These are phyloP conservation scores for Sebastes hubbsi DNA, from an alignment of 2,797 vertebrate genomes.

Conservation along the genomic window DNA sequence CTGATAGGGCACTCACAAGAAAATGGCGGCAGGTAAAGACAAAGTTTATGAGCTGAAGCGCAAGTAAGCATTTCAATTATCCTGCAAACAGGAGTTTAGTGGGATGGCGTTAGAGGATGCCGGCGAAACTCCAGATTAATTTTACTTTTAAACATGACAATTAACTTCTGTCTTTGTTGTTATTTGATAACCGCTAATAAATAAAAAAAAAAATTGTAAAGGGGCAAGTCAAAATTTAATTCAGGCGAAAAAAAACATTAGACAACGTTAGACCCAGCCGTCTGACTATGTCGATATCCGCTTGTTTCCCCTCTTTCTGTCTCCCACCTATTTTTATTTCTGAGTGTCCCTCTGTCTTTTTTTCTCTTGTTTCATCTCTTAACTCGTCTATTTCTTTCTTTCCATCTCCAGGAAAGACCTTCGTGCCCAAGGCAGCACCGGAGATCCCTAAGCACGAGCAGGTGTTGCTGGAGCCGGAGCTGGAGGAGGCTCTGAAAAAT, in stretches of 20 bases:
- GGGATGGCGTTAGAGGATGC: too few species aligned
- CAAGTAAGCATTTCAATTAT: too few species aligned
- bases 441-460: conserved; percentile 88
- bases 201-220: background rate
- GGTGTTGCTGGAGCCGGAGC: conserved; percentile 92
- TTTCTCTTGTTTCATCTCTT: background rate
- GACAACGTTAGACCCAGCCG: too few species aligned
- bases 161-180: background rate
- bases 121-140: too few species aligned
- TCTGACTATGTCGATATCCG: too few species aligned
- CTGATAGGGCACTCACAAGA: too few species aligned
- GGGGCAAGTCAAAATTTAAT: fast-evolving
- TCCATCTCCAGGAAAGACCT: conserved; percentile 84
- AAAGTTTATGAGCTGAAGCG: too few species aligned
- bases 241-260: background rate
- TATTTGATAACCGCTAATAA: background rate
- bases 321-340: background rate
- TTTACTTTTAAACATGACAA: too few species aligned
- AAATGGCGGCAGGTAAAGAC: too few species aligned
- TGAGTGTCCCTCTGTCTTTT: background rate
- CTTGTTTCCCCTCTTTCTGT: background rate
- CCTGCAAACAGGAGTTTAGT: too few species aligned
- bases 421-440: conserved; percentile 83
- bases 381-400: background rate
- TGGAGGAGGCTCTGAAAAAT: conserved; percentile 93